Percentiles rank a stretch among this genome's conserved stretches.
phyloP scores from a whole-genome alignment of 2,113 vertebrate species.

The Lethenteron reissneri region DNA sequence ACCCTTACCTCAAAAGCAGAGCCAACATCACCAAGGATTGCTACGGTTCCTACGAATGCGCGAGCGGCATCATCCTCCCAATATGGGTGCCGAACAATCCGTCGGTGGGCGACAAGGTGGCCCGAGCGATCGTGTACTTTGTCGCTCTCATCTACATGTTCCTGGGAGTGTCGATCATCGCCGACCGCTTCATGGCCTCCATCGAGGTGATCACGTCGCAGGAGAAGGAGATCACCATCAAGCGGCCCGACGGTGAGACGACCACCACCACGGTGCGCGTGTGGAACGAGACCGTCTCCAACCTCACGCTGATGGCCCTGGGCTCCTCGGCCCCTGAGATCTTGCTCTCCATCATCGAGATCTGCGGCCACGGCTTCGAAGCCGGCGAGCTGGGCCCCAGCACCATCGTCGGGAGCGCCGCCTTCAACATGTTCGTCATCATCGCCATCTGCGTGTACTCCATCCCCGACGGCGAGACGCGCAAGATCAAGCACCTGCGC shows the following conservation, averaged over 20 bases:
- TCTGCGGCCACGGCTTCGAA: slow-evolving; percentile 66
- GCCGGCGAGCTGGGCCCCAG: slow-evolving; percentile 77
- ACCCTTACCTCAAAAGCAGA: background rate
- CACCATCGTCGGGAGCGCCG: slow-evolving; percentile 92
- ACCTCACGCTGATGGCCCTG: slow-evolving; percentile 82
- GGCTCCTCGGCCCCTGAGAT: slow-evolving; percentile 88
- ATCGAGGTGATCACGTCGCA: slow-evolving; percentile 97
- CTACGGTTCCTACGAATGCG: slow-evolving; percentile 1
- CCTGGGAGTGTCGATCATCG: slow-evolving; percentile 84
- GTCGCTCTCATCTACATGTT: slow-evolving; percentile 82
- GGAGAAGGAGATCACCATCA: slow-evolving; percentile 68
- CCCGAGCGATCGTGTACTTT: slow-evolving; percentile 77
- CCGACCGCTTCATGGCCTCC: slow-evolving; percentile 92
- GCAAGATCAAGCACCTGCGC: slow-evolving; percentile 71
- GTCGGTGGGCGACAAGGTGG: slow-evolving; percentile 53
- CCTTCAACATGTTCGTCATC: slow-evolving; percentile 98
- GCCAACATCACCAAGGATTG: slow-evolving; percentile 1
- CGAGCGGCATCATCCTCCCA: background rate
- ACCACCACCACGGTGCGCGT: slow-evolving; percentile 63
- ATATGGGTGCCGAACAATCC: slow-evolving; percentile 26
- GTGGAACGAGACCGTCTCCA: slow-evolving; percentile 95
- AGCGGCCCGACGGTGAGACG: slow-evolving; percentile 67
- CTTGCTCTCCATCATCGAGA: slow-evolving; percentile 77
- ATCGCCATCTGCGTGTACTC: slow-evolving; percentile 79
- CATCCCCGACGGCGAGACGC: slow-evolving; percentile 62